Evolutionary conservation across 2,113 vertebrate genomes (phyloP).

Genomic region (Sylvilagus bachmani): DNA sequence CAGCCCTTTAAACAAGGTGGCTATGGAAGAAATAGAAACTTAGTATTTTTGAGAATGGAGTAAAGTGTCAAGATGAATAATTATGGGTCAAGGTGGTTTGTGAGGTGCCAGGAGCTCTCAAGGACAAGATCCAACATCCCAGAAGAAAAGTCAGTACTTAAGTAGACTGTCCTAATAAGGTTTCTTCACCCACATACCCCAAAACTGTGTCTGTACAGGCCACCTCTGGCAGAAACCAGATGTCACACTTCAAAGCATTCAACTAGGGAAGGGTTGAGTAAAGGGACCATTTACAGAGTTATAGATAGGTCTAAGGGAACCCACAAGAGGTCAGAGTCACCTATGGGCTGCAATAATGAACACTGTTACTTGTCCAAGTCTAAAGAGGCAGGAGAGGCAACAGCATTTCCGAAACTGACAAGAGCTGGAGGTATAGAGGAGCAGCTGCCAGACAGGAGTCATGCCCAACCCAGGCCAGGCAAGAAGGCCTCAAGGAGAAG

Average conservation of each 20-base stretch:
- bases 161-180: neutral
- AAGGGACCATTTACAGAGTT: neutral
- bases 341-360: neutral
- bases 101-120: constrained; percentile 35
- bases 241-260: neutral
- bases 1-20: neutral
- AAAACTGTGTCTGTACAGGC: neutral
- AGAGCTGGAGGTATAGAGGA: neutral
- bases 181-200: neutral
- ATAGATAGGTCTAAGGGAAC: neutral
- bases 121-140: constrained; percentile 13
- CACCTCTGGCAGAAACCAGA: neutral
- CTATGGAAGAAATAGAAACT: constrained; percentile 2
- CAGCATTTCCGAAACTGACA: too few species aligned
- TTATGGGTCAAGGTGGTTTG: neutral
- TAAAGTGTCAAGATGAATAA: neutral
- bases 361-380: neutral
- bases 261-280: neutral
- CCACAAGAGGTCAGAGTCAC: neutral
- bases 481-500: neutral
- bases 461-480: neutral
- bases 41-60: constrained; percentile 29
- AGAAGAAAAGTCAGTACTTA: constrained; percentile 1
- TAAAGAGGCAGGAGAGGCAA: neutral
- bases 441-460: neutral